A percentile compares a stretch with the other conserved stretches of the same genome.
phyloP scores from a whole-genome alignment of 2,797 vertebrate species.

The Muscicapa comitata region DNA sequence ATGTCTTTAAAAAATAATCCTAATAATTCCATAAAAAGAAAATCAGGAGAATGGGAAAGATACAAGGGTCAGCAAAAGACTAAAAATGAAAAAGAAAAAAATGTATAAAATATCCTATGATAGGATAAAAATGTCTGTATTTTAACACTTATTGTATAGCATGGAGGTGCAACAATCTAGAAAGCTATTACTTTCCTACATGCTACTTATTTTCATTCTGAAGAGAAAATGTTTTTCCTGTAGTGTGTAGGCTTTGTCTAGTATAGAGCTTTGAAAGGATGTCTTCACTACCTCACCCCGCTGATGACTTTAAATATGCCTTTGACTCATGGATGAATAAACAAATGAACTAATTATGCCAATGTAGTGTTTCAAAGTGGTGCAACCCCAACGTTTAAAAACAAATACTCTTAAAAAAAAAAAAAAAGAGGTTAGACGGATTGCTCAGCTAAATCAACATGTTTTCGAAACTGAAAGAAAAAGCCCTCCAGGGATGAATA shows the following conservation, averaged over 20 bases:
- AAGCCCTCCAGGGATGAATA: neutral
- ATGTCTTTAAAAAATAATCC: neutral
- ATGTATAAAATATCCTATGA: rapidly evolving
- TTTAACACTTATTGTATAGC: neutral
- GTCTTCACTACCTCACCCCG: rapidly evolving
- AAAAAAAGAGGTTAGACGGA: no score
- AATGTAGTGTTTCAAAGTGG: rapidly evolving
- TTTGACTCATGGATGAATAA: neutral
- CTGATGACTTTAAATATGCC: neutral
- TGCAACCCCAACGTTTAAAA: neutral
- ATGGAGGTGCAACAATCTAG: neutral
- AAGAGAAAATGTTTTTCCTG: neutral
- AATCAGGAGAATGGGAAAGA: neutral
- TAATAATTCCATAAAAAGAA: neutral
- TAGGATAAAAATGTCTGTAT: neutral
- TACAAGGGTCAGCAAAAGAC: neutral
- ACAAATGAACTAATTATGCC: neutral
- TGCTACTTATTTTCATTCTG: neutral
- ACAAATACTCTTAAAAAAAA: neutral
- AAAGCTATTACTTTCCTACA: neutral
- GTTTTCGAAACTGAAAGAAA: neutral
- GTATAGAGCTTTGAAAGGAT: neutral
- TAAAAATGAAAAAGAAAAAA: neutral
- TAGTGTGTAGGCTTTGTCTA: neutral
- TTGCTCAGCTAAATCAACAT: neutral